Evolutionary conservation across 1,140 invertebrate genomes (phyloP), one percentile per base, ranked within the genome.

Genomic region (Drosophila pectinifera): DNA sequence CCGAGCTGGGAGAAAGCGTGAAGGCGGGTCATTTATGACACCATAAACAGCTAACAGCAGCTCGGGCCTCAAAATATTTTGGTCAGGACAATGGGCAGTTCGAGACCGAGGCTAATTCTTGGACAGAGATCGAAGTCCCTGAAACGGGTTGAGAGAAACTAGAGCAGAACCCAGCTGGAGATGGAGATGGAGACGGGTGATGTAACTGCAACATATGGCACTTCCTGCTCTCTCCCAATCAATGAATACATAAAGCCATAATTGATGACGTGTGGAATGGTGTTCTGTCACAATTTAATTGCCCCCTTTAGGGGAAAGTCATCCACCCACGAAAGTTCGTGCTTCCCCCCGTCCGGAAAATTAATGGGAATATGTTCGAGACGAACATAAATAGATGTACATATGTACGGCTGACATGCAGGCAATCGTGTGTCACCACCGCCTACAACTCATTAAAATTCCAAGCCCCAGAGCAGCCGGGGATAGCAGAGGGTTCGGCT

Each of bases 11-110:
- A 45, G 84, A 89, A 89, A 89, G 83, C 83, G 83, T 88, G 83
- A 88, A 83, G 76, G 46, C 59, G 68, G 56, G 38, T 20, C 58
- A 64, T 88, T 89, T 89, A 89, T 56, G 84, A 61, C 57, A 76
- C 61, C 76, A 70, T 82, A 88, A 88, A 83, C 43, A 39, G 61
- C 62, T 72, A 56, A 65, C 82, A 86, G 64, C 78, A 85, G 81
- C 69, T 45, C 38, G 49, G 48, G 39, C 43, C 77, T 89, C 80
- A 83, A 83, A 89, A 89, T 89, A 89, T 89, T 89, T 89, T 72
- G 80, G 78, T 69, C 57, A n/a, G 22, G 61, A 80, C 83, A 86
- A 88, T 62, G 74, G 43, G 20, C 39, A 14, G 38, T 22, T 22
- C 42, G 31, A 38, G 61, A 81, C 64, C 78, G 59, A 54, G 51